phyloP scores from a whole-genome alignment of 23 tunicate genomes.

The Phallusia fumigata region DNA sequence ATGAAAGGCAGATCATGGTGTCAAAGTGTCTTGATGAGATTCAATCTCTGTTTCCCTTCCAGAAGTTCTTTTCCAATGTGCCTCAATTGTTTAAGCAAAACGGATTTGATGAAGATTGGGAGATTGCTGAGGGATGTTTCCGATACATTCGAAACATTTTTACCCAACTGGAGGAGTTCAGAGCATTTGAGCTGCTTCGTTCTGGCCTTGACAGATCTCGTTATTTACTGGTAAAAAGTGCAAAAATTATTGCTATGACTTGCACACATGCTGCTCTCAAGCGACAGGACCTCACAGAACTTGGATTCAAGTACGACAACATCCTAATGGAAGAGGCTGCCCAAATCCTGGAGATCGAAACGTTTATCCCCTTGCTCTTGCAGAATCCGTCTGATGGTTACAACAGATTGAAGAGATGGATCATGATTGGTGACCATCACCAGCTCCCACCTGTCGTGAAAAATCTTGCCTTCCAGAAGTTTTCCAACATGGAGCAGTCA shows the following conservation, averaged over 20 bases:
- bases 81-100: conserved; percentile 70
- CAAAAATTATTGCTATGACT: conserved; percentile 99
- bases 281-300: conserved; percentile 86
- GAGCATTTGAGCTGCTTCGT: conserved; percentile 96
- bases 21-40: conserved; percentile 48
- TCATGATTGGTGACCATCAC: conserved; percentile 99
- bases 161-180: conserved; percentile 93
- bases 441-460: conserved; percentile 98
- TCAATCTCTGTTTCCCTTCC: conserved; percentile 76
- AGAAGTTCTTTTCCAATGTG: conserved; percentile 65
- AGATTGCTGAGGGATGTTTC: conserved; percentile 95
- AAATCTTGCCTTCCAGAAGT: conserved; percentile 96
- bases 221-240: conserved; percentile 94
- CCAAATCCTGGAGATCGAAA: conserved; percentile 98
- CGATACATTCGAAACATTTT: conserved; percentile 93
- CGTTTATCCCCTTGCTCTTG: conserved; percentile 92
- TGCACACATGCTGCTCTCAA: conserved; percentile 99
- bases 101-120: conserved; percentile 83
- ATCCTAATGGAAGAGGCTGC: conserved; percentile 99
- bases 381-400: conserved; percentile 99
- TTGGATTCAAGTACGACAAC: conserved; percentile 96
- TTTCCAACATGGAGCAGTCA: conserved; percentile 99
- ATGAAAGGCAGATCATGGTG: conserved; percentile 56
- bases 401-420: conserved; percentile 98
- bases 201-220: conserved; percentile 98